Evolutionary conservation across 2,888 invertebrate genomes (phyloP).

Genomic region (Hetaerina titia): DNA sequence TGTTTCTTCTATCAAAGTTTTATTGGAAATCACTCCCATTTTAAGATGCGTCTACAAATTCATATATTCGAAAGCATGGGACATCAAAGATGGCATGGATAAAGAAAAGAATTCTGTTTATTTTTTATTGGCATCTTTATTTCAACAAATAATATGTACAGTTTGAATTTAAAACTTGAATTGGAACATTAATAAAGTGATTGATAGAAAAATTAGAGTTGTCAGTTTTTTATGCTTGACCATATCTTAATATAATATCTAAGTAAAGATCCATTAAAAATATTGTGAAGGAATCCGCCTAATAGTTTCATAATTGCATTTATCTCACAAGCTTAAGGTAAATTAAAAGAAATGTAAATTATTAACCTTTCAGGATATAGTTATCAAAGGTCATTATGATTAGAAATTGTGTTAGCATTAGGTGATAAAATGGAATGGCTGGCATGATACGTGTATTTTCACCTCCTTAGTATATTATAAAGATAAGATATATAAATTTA

Average conservation of each 20-base stretch:
- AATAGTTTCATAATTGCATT: neutral
- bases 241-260: neutral
- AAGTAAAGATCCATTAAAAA: neutral
- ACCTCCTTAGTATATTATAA: neutral
- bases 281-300: neutral
- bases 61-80: neutral
- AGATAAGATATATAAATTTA: neutral
- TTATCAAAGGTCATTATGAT: neutral
- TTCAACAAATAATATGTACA: conserved; percentile 65
- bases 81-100: neutral
- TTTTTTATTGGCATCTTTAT: conserved; percentile 57
- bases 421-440: neutral
- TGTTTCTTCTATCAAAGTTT: neutral
- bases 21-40: neutral
- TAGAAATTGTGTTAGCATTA: neutral
- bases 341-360: neutral
- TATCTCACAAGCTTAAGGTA: neutral
- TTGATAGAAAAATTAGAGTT: conserved; percentile 8
- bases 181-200: conserved; percentile 46
- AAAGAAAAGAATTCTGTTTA: neutral
- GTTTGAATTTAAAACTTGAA: conserved; percentile 48
- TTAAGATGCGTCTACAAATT: neutral
- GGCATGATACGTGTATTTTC: neutral
- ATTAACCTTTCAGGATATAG: neutral
- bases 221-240: neutral